Conservation (phyloP, 2,113 vertebrate species). For the Marmota flaviventris region DNA sequence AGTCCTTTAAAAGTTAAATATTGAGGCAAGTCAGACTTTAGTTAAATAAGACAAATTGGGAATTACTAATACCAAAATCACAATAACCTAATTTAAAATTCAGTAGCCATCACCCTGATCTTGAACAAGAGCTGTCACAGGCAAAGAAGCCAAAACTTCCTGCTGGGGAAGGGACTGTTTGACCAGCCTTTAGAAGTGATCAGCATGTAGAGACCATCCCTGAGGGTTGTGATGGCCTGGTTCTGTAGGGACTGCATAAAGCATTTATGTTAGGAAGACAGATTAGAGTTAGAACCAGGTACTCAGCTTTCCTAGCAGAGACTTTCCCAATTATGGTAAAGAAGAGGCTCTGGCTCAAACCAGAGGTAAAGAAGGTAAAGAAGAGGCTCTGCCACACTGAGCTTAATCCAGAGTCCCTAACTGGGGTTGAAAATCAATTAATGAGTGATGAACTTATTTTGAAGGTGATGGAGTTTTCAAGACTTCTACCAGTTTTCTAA, state of each 20-base stretch:
- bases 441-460: slow-evolving; percentile 86
- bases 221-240: slow-evolving; percentile 65
- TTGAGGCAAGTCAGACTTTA: background rate
- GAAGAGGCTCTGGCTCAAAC: slow-evolving; percentile 80
- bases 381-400: slow-evolving; percentile 81
- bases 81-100: slow-evolving; percentile 43
- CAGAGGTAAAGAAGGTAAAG: slow-evolving; percentile 65
- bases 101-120: background rate
- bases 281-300: slow-evolving; percentile 85
- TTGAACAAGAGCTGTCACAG: background rate
- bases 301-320: slow-evolving; percentile 80
- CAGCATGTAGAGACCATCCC: slow-evolving; percentile 45
- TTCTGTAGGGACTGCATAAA: slow-evolving; percentile 44
- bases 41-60: slow-evolving; percentile 52
- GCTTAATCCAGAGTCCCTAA: slow-evolving; percentile 85
- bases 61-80: slow-evolving; percentile 32
- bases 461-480: slow-evolving; percentile 80
- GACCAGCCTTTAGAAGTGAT: background rate
- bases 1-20: slow-evolving; percentile 62
- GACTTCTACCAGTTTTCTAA: slow-evolving; percentile 80
- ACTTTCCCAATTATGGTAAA: slow-evolving; percentile 74
- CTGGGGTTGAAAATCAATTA: slow-evolving; percentile 87
- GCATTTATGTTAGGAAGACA: slow-evolving; percentile 84
- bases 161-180: slow-evolving; percentile 1
- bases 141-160: slow-evolving; percentile 12